Conservation (phyloP, 2,797 vertebrate genomes). For the Myiotriccus ornatus region DNA sequence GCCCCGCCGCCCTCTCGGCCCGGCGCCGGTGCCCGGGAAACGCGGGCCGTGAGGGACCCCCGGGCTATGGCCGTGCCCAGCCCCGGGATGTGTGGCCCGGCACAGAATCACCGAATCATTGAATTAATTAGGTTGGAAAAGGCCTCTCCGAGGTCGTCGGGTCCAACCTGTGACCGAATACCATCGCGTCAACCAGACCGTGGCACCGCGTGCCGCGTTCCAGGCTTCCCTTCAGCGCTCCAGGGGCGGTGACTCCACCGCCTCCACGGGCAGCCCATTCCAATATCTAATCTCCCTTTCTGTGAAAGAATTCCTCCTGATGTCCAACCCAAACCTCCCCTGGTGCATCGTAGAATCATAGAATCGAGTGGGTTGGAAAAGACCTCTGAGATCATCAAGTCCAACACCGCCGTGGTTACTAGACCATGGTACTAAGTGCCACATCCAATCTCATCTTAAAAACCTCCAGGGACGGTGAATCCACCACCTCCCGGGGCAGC, state of each 20-base stretch:
- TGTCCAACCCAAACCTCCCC: not conserved
- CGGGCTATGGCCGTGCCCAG: not conserved
- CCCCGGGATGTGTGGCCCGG: too few species aligned
- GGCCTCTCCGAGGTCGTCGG: not conserved
- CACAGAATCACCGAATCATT: not conserved
- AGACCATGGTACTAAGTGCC: too few species aligned
- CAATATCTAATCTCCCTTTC: not conserved
- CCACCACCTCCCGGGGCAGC: too few species aligned
- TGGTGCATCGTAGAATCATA: not conserved
- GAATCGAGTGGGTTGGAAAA: too few species aligned
- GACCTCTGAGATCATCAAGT: too few species aligned
- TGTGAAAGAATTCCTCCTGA: not conserved
- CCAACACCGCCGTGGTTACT: too few species aligned
- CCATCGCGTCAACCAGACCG: not conserved
- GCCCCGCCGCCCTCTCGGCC: conserved; percentile 34
- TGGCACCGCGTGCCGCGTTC: not conserved
- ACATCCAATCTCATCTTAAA: too few species aligned
- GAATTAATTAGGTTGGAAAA: not conserved
- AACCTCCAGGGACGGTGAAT: too few species aligned
- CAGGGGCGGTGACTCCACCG: not conserved
- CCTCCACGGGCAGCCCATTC: not conserved
- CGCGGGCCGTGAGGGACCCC: not conserved
- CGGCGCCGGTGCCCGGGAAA: conserved; percentile 18
- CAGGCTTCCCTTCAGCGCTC: not conserved
- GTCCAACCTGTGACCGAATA: not conserved